These are phyloP conservation scores for Drosophila trapezifrons DNA, from an alignment of 1,140 invertebrate species.

Conservation along the genomic window DNA sequence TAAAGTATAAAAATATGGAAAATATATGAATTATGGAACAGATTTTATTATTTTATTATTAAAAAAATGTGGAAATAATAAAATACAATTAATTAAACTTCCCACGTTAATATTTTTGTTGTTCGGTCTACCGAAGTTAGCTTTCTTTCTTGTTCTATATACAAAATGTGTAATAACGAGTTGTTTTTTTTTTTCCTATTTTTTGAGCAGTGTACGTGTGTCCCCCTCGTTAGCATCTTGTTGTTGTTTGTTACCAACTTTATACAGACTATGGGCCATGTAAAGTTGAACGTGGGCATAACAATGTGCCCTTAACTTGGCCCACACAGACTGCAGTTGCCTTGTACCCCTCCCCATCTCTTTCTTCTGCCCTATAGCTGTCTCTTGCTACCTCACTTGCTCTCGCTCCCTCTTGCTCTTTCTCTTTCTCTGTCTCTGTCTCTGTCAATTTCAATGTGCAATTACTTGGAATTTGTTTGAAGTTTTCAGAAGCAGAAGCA, in stretches of 20 bases:
- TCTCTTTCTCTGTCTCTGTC: slow-evolving; percentile 6
- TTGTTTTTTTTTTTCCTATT: too few relatives aligned
- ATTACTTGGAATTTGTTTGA: slow-evolving; percentile 81
- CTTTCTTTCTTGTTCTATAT: too few relatives aligned
- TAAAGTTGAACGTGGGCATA: slow-evolving; percentile 63
- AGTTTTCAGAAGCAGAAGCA: slow-evolving; percentile 49
- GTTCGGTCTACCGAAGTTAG: too few relatives aligned
- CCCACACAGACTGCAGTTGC: slow-evolving; percentile 40
- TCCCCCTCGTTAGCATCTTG: slow-evolving; percentile 46
- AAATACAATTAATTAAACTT: too few relatives aligned
- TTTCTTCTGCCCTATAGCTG: too few relatives aligned
- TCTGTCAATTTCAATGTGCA: slow-evolving; percentile 71
- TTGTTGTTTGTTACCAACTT: slow-evolving; percentile 54
- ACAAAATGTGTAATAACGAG: too few relatives aligned
- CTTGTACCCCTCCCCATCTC: too few relatives aligned
- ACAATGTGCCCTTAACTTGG: slow-evolving; percentile 58
- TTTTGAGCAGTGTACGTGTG: slow-evolving; percentile 4
- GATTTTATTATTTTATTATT: too few relatives aligned
- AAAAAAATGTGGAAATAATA: too few relatives aligned
- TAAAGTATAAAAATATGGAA: neutral
- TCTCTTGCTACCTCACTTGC: neutral
- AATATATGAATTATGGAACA: neutral
- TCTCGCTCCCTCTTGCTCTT: neutral
- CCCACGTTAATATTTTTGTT: too few relatives aligned
- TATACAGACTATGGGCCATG: slow-evolving; percentile 44